Conservation (phyloP, 2,797 vertebrate genomes). For the Anguilla megastoma region DNA sequence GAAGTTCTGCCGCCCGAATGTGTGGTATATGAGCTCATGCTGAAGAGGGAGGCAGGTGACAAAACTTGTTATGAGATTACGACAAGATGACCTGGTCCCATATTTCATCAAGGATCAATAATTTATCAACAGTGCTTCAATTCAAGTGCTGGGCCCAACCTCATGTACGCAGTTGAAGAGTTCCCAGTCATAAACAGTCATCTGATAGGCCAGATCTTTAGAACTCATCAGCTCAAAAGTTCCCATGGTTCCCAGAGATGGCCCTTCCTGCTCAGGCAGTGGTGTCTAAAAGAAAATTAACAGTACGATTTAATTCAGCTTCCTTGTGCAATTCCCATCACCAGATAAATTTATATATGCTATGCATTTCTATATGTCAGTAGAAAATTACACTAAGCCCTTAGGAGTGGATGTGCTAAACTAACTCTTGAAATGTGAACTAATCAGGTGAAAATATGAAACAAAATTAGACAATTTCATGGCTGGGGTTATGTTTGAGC, state of each 20-base stretch:
- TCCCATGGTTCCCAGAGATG: slow-evolving; percentile 80
- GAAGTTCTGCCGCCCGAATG: slow-evolving; percentile 91
- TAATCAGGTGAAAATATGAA: slow-evolving; percentile 8
- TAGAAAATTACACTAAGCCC: slow-evolving; percentile 3
- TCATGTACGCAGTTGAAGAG: slow-evolving; percentile 97
- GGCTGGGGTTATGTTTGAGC: slow-evolving; percentile 10
- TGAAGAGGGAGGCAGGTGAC: slow-evolving; percentile 57
- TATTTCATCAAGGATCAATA: not conserved
- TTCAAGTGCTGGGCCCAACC: slow-evolving; percentile 66
- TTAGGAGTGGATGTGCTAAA: not conserved
- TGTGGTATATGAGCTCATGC: slow-evolving; percentile 96
- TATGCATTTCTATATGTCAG: not conserved
- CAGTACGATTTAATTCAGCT: not conserved
- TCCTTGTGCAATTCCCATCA: not conserved
- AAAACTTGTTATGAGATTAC: not conserved
- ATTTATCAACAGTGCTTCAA: not conserved
- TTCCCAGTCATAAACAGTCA: slow-evolving; percentile 97
- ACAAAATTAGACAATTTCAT: slow-evolving; percentile 2
- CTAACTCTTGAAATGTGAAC: slow-evolving; percentile 7
- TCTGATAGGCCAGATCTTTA: slow-evolving; percentile 93
- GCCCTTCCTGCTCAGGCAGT: slow-evolving; percentile 91
- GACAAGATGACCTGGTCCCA: not conserved
- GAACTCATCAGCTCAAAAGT: slow-evolving; percentile 97
- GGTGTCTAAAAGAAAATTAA: slow-evolving; percentile 73
- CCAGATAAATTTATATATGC: not conserved